Percentiles rank a stretch among this genome's conserved stretches.
Conservation (phyloP, 2,113 vertebrate genomes). For the Thamnaconus septentrionalis region DNA sequence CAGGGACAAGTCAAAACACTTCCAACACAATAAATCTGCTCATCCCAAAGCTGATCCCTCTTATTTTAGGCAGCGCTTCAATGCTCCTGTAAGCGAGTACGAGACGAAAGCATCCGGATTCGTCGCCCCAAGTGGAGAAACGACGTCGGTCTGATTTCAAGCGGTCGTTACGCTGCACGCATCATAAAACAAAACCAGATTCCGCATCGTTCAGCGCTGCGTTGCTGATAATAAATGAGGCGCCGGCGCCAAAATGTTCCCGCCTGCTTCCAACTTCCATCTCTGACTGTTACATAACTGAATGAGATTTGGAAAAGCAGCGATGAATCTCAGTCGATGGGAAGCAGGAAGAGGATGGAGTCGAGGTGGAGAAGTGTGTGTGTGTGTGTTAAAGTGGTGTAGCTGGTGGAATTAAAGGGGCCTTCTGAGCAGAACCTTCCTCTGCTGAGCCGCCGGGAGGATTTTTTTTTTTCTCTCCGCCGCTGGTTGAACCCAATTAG, state of each 20-base stretch:
- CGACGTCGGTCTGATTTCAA: too few species aligned
- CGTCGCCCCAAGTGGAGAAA: too few species aligned
- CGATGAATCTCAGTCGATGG: conserved; percentile 14
- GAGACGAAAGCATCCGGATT: too few species aligned
- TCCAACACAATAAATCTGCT: too few species aligned
- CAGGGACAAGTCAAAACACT: too few species aligned
- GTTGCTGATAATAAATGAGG: not conserved
- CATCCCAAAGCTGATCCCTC: too few species aligned
- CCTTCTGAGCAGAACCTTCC: conserved; percentile 4
- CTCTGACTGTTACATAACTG: not conserved
- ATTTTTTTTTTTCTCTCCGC: conserved; percentile 66
- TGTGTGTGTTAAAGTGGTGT: not conserved
- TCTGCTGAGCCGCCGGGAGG: too few species aligned
- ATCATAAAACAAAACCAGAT: too few species aligned
- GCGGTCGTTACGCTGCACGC: too few species aligned
- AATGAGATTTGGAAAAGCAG: conserved; percentile 1
- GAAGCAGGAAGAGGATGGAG: conserved; percentile 8
- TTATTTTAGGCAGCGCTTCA: too few species aligned
- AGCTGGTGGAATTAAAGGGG: not conserved
- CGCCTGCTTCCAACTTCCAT: not conserved
- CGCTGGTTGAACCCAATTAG: conserved; percentile 78
- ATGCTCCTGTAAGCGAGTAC: too few species aligned
- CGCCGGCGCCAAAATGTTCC: not conserved
- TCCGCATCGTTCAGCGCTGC: too few species aligned
- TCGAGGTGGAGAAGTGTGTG: conserved; percentile 1